These are phyloP conservation scores for Latrodectus geometricus DNA, from an alignment of 1,140 invertebrate genomes.

Conservation along the genomic window DNA sequence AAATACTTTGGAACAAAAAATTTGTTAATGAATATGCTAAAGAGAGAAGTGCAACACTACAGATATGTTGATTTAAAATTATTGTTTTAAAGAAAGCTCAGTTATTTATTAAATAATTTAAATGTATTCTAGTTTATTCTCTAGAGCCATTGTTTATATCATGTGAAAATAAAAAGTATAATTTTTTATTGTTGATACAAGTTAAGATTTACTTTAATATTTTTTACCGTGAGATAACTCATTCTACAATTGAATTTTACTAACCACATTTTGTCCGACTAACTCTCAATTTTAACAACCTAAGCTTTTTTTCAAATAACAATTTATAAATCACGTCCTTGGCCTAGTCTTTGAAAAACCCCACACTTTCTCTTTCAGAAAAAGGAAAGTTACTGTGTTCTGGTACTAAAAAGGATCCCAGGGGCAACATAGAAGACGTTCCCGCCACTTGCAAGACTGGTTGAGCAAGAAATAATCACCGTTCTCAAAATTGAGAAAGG, in stretches of 20 bases:
- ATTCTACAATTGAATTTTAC: background rate
- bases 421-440: conserved; percentile 1
- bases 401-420: background rate
- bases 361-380: conserved; percentile 35
- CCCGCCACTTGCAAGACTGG: background rate
- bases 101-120: too few relatives aligned
- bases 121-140: too few relatives aligned
- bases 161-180: background rate
- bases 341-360: conserved; percentile 32
- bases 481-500: background rate
- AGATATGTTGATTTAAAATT: too few relatives aligned
- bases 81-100: too few relatives aligned
- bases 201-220: too few relatives aligned
- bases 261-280: background rate
- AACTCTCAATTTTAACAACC: background rate
- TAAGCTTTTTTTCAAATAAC: background rate
- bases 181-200: background rate
- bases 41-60: too few relatives aligned
- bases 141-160: background rate
- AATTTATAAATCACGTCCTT: conserved; percentile 2
- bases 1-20: too few relatives aligned
- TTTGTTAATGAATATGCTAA: too few relatives aligned
- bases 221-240: background rate
- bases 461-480: background rate
- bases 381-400: background rate